A percentile compares a stretch with the other conserved stretches of the same genome.
Conservation (phyloP, 92 coral and sea anemone genomes). For the Siderastrea radians region DNA sequence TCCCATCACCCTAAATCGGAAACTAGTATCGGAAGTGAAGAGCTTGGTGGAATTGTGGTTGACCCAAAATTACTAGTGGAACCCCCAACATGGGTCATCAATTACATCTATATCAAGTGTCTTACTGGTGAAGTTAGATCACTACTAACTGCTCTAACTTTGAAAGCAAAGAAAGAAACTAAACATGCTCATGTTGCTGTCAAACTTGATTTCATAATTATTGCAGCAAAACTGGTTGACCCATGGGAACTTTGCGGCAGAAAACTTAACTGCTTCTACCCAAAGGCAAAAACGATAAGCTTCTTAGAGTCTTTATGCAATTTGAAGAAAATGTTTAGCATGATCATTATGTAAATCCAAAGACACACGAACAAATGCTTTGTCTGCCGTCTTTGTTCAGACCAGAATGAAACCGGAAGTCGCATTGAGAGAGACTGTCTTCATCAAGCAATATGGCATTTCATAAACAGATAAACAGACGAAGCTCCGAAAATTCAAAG, state of each 20-base stretch:
- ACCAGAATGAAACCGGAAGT: constrained; percentile 92
- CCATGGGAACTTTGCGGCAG: not conserved
- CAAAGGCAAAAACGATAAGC: constrained; percentile 57
- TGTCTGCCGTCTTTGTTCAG: constrained; percentile 85
- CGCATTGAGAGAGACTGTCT: constrained; percentile 76
- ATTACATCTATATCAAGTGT: constrained; percentile 42
- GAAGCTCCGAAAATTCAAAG: not conserved
- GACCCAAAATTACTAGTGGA: constrained; percentile 16
- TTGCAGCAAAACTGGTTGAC: constrained; percentile 27
- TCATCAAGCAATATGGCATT: constrained; percentile 73
- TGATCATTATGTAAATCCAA: constrained; percentile 82
- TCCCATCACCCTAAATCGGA: constrained; percentile 46
- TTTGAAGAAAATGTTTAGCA: constrained; percentile 65
- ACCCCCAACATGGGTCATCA: constrained; percentile 38
- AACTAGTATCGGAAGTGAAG: constrained; percentile 37
- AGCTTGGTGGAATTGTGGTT: constrained; percentile 35
- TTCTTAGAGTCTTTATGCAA: constrained; percentile 59
- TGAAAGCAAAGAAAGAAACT: constrained; percentile 19
- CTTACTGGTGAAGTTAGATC: constrained; percentile 6
- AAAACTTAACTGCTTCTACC: not conserved
- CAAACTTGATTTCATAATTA: constrained; percentile 32
- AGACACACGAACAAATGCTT: constrained; percentile 74
- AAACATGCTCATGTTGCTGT: constrained; percentile 28
- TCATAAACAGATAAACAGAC: constrained; percentile 60
- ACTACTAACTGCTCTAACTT: constrained; percentile 4